A percentile compares a stretch with the other conserved stretches of the same genome.
These are phyloP conservation scores for Cossypha heuglini DNA, from an alignment of 2,797 vertebrate species.

Conservation along the genomic window DNA sequence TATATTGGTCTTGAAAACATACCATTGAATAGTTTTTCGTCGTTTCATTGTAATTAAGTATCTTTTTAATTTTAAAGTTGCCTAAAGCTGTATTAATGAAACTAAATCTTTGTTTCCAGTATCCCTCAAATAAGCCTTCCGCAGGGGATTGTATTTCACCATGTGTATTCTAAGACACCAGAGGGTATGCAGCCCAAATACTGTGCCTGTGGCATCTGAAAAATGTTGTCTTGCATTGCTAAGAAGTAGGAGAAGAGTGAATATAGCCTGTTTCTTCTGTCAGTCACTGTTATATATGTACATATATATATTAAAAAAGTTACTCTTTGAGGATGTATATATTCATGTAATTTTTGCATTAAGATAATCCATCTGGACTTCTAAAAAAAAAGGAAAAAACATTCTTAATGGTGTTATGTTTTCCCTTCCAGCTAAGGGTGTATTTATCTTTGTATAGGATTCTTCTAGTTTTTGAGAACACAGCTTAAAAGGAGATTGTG, in stretches of 20 bases:
- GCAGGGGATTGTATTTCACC: background rate
- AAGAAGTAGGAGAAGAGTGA: background rate
- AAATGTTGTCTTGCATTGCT: background rate
- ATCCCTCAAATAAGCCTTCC: background rate
- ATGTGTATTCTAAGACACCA: background rate
- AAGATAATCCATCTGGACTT: slow-evolving; percentile 51
- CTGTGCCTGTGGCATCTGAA: background rate
- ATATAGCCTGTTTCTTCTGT: background rate
- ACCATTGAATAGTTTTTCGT: background rate
- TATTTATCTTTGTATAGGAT: slow-evolving; percentile 72
- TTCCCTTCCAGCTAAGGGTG: slow-evolving; percentile 74
- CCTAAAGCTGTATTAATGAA: background rate
- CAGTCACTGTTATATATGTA: background rate
- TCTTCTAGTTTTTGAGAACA: slow-evolving; percentile 25
- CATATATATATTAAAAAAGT: background rate
- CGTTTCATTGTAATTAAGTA: background rate
- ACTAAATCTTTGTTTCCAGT: background rate
- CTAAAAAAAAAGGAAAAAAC: background rate
- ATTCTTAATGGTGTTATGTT: slow-evolving; percentile 63
- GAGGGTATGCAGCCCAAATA: background rate
- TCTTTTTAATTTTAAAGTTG: background rate
- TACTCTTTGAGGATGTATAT: slow-evolving; percentile 41
- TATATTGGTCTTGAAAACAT: background rate
- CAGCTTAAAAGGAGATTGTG: background rate
- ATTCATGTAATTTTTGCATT: slow-evolving; percentile 40